Percentiles rank a stretch among this genome's conserved stretches.
These are phyloP conservation scores for Trachops cirrhosus DNA, from an alignment of 2,797 vertebrate species.

Conservation along the genomic window DNA sequence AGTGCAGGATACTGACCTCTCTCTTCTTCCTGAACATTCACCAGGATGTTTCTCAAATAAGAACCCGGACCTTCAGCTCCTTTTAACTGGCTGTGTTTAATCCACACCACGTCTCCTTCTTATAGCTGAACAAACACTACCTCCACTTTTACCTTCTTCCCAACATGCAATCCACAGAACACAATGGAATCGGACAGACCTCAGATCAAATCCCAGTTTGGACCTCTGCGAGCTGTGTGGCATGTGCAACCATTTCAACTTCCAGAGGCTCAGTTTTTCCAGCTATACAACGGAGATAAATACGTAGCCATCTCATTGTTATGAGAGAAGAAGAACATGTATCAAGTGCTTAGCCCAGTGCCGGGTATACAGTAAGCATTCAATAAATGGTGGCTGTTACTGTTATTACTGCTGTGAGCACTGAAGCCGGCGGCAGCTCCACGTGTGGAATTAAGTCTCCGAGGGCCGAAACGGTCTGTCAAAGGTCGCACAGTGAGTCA, in stretches of 20 bases:
- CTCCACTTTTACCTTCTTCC: background rate
- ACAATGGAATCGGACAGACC: background rate
- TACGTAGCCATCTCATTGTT: background rate
- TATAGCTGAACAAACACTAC: background rate
- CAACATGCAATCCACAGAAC: background rate
- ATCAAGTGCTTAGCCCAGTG: background rate
- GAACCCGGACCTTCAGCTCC: background rate
- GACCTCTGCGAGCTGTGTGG: background rate
- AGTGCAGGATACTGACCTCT: background rate
- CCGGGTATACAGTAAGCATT: background rate
- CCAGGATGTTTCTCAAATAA: background rate
- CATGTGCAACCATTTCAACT: background rate
- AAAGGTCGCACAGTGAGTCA: background rate
- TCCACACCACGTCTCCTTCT: background rate
- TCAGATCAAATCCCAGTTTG: background rate
- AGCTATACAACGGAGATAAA: background rate
- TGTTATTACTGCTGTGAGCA: background rate
- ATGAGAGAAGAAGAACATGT: background rate
- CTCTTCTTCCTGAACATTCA: background rate
- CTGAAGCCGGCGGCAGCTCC: constrained; percentile 36
- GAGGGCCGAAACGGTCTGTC: background rate
- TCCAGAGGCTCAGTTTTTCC: background rate
- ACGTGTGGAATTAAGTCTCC: constrained; percentile 1
- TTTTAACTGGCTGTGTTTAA: constrained; percentile 2
- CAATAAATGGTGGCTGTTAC: background rate